phyloP scores from a whole-genome alignment of 2,888 invertebrate species.

The Ischnura elegans region DNA sequence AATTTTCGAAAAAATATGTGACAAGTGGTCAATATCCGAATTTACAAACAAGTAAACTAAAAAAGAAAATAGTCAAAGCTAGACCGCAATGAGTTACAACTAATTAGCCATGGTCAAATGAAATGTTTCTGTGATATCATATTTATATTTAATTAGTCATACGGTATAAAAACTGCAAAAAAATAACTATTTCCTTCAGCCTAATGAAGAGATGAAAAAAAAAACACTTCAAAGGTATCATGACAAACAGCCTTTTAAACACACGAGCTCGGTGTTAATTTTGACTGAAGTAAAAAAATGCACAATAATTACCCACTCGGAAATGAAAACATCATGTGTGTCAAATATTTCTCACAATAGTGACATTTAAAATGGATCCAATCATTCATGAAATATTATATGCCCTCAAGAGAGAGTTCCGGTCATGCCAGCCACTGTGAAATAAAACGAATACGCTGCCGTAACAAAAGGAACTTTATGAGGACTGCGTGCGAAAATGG shows the following conservation, averaged over 20 bases:
- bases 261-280: not conserved
- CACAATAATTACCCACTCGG: not conserved
- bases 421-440: not conserved
- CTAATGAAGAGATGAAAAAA: not conserved
- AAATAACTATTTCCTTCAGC: not conserved
- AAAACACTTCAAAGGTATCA: not conserved
- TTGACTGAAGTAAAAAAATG: not conserved
- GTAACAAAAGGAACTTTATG: not conserved
- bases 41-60: too few relatives aligned
- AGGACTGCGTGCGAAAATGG: not conserved
- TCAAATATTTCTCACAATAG: not conserved
- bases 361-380: not conserved
- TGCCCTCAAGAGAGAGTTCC: not conserved
- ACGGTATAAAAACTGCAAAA: not conserved
- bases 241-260: not conserved
- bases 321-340: not conserved
- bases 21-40: too few relatives aligned
- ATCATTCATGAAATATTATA: not conserved
- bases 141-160: not conserved
- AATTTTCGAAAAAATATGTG: too few relatives aligned
- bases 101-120: not conserved
- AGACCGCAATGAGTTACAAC: not conserved
- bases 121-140: not conserved
- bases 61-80: not conserved
- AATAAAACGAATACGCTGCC: not conserved